A percentile compares a stretch with the other conserved stretches of the same genome.
phyloP scores from a whole-genome alignment of 2,797 vertebrate genomes.

The Eremophila alpestris region DNA sequence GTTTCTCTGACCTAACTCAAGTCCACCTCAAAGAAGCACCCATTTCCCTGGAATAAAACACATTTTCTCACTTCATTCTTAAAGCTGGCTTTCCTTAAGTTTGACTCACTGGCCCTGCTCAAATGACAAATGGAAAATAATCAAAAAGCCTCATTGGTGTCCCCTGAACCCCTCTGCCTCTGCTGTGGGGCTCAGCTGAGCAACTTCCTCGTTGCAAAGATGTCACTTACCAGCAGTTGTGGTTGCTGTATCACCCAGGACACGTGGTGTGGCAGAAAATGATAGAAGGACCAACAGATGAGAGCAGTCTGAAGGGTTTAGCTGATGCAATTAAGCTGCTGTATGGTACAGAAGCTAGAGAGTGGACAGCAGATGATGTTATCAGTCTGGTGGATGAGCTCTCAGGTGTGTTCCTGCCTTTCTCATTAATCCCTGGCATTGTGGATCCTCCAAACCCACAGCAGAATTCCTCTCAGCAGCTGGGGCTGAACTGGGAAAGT shows the following conservation, averaged over 20 bases:
- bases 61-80: background rate
- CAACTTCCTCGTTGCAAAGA: background rate
- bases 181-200: background rate
- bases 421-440: background rate
- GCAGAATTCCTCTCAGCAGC: background rate
- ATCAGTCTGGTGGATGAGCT: slow-evolving; percentile 88
- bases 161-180: background rate
- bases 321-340: slow-evolving; percentile 85
- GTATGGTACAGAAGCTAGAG: slow-evolving; percentile 73
- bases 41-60: background rate
- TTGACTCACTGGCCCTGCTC: background rate
- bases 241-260: slow-evolving; percentile 73
- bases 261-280: slow-evolving; percentile 84
- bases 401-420: slow-evolving; percentile 77
- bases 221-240: slow-evolving; percentile 31
- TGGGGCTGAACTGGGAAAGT: background rate
- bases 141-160: background rate
- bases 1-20: background rate
- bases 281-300: slow-evolving; percentile 79
- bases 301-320: slow-evolving; percentile 80
- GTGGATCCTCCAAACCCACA: background rate
- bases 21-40: background rate
- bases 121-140: background rate
- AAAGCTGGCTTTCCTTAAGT: background rate
- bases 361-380: slow-evolving; percentile 81